phyloP scores from a whole-genome alignment of 1,140 invertebrate species.

The Drosophila kurseongensis region DNA sequence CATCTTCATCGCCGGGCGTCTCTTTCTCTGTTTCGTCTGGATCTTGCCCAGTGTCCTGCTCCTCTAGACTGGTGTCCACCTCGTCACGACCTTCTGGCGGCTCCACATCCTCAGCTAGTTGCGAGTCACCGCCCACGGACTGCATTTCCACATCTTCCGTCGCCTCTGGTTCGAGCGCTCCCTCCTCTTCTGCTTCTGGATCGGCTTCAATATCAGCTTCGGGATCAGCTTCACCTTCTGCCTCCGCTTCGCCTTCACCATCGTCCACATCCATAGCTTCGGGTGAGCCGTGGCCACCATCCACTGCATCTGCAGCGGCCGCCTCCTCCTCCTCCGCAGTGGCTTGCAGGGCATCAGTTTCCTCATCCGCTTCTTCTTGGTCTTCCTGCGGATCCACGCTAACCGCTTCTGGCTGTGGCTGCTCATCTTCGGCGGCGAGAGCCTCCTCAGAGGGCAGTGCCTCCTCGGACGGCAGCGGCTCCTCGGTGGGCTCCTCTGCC shows the following conservation, averaged over 20 bases:
- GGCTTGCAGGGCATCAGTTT: conserved; percentile 61
- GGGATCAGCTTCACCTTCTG: conserved; percentile 5
- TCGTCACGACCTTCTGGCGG: conserved; percentile 58
- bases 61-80: conserved; percentile 57
- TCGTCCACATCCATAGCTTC: conserved; percentile 81
- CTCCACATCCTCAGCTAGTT: conserved; percentile 33
- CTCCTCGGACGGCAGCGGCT: conserved; percentile 30
- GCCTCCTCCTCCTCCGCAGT: conserved; percentile 54
- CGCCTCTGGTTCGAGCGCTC: conserved; percentile 7
- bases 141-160: conserved; percentile 68
- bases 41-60: conserved; percentile 40
- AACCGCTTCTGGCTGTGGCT: conserved; percentile 32
- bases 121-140: conserved; percentile 59
- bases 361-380: conserved; percentile 51
- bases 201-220: background rate
- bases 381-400: conserved; percentile 41
- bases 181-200: conserved; percentile 23
- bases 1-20: conserved; percentile 24
- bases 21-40: conserved; percentile 48
- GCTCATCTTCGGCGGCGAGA: conserved; percentile 28
- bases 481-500: conserved; percentile 21
- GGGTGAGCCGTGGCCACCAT: conserved; percentile 81
- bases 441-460: conserved; percentile 20
- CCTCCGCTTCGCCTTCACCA: conserved; percentile 32
- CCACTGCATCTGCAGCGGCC: conserved; percentile 68